Base-by-base conservation (phyloP, 2,113 vertebrate species). In the Chauna torquata region DNA sequence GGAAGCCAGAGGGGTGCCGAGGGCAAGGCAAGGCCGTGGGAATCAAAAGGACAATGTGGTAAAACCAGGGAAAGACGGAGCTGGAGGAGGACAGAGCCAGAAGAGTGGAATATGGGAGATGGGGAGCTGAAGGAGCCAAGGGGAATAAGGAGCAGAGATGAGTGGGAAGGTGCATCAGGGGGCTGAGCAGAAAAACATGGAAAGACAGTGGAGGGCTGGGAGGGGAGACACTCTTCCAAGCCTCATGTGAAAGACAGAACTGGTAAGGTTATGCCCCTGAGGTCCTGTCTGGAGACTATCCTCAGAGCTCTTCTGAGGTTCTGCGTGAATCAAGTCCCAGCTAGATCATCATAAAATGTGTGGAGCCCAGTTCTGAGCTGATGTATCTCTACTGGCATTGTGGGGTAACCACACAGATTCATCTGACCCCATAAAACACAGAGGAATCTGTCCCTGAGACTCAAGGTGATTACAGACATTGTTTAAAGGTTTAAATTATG, bases 1-100 rank as follows among this genome's bases (percentile, higher is more conserved):
- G 83, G 79, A 86, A 95, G 79, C 52, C 34, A 89, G 66, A 94
- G 59, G 58, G 91, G 65, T 93, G 76, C 82, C 19, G 64, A 72
- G 94, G 75, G 86, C 74, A 84, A 69, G 4, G 58, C 68, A 27
- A 72, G 68, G 64, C 71, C 59, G 32, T 93, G 89, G 90, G 94
- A 97, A 96, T 64, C 59, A 14, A 69, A 44, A 16, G 78, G 76
- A 86, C 82, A 66, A 47, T 74, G 38, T 34, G 55, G 64, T 57
- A 52, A 82, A 72, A 3, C 50, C 47, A 69, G 47, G 45, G 71
- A 92, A 90, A 40, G 72, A 59, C 13, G 3, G 38, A 45, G 74
- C 45, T 18, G 2, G 49, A 82, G 65, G 16, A 91, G 50, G 54
- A 72, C 32, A 59, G 34, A 47, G 40, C 4, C n/a, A 12, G 34